Conservation (phyloP, 2,888 invertebrate genomes). For the Disparrhopalites patrizii region DNA sequence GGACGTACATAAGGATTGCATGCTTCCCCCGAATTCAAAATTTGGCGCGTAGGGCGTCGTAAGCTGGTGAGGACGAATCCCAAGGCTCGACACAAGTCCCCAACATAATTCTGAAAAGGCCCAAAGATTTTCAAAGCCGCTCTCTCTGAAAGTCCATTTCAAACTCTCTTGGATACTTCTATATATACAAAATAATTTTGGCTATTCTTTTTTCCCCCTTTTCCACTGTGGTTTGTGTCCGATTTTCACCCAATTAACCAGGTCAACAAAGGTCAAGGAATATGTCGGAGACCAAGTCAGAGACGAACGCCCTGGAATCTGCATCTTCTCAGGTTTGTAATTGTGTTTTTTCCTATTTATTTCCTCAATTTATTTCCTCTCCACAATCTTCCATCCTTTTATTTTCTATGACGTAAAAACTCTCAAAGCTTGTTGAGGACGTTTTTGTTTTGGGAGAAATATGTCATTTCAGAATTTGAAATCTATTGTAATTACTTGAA, state of each 20-base stretch:
- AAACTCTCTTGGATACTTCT: conserved; percentile 1
- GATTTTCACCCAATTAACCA: background rate
- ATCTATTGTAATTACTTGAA: no score
- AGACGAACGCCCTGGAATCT: conserved; percentile 10
- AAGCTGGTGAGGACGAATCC: background rate
- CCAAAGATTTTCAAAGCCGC: conserved; percentile 15
- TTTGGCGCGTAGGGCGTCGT: background rate
- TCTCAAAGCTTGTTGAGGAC: no score
- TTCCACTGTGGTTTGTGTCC: no score
- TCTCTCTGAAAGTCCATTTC: conserved; percentile 15
- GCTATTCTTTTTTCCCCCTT: no score
- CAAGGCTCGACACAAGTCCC: background rate
- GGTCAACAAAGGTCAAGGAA: conserved; percentile 12
- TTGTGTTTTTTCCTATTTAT: background rate
- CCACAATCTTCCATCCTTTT: no score
- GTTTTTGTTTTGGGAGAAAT: no score
- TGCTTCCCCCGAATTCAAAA: background rate
- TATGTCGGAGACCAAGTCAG: conserved; percentile 21
- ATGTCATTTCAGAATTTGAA: no score
- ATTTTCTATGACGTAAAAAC: no score
- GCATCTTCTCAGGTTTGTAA: conserved; percentile 7
- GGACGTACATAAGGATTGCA: no score
- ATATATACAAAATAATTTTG: no score
- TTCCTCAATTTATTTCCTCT: no score
- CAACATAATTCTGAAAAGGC: conserved; percentile 4